Conservation (phyloP, 2,797 vertebrate genomes). For the Leucoraja ocellata region DNA sequence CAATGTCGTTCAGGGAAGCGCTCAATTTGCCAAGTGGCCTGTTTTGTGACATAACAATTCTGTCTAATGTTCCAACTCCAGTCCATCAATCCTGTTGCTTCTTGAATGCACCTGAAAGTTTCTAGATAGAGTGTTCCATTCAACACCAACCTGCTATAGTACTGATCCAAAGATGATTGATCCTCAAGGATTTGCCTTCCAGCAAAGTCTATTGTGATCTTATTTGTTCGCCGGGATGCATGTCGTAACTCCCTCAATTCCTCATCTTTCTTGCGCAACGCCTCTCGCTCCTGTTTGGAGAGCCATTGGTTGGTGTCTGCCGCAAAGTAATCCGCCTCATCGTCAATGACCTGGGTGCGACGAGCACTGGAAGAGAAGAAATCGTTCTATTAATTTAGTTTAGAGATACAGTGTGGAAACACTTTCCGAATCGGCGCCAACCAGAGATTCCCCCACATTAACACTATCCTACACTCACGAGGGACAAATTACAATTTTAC, state of each 20-base stretch:
- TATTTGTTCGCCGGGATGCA: constrained; percentile 72
- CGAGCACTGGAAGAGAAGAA: constrained; percentile 61
- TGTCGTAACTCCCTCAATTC: constrained; percentile 83
- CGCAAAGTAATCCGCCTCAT: constrained; percentile 92
- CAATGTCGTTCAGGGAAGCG: too few relatives aligned
- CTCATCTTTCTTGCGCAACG: constrained; percentile 72
- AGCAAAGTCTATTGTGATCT: constrained; percentile 87
- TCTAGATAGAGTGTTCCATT: too few relatives aligned
- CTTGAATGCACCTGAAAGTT: too few relatives aligned
- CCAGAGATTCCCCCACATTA: too few relatives aligned
- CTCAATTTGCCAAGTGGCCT: too few relatives aligned
- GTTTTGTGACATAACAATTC: too few relatives aligned
- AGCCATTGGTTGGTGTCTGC: constrained; percentile 92
- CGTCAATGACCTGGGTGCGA: constrained; percentile 93
- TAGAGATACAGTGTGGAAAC: too few relatives aligned
- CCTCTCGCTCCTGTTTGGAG: constrained; percentile 74
- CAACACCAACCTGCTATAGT: constrained; percentile 71
- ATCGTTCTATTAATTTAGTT: neutral
- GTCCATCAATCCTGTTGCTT: too few relatives aligned
- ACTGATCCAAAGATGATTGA: constrained; percentile 63
- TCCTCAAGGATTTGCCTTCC: constrained; percentile 82
- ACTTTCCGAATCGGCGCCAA: too few relatives aligned
- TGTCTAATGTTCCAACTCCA: too few relatives aligned
- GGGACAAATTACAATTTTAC: too few relatives aligned
- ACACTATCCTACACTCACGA: too few relatives aligned